phyloP scores from a whole-genome alignment of 2,797 vertebrate species.

The Alfaro cultratus region DNA sequence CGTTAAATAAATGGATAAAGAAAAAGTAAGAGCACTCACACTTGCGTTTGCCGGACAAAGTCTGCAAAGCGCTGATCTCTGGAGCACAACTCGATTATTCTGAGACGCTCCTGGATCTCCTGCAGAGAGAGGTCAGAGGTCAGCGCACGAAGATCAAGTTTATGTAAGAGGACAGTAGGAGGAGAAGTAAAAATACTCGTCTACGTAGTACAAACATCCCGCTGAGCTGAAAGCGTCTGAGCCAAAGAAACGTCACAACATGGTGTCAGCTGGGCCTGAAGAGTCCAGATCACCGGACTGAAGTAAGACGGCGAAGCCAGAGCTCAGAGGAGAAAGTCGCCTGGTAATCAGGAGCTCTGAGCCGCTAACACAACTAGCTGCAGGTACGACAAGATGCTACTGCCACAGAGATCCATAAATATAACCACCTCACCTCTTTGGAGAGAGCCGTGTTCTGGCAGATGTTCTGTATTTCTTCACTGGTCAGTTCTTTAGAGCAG shows the following conservation, averaged over 20 bases:
- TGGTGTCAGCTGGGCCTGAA: background rate
- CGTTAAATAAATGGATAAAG: background rate
- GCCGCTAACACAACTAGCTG: background rate
- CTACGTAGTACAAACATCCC: slow-evolving; percentile 14
- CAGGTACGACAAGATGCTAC: background rate
- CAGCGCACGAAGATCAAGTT: slow-evolving; percentile 17
- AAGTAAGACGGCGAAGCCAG: background rate
- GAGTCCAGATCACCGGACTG: background rate
- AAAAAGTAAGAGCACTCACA: slow-evolving; percentile 80
- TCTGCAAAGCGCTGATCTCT: slow-evolving; percentile 89
- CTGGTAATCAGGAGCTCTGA: background rate
- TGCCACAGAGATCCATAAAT: background rate
- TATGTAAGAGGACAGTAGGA: slow-evolving; percentile 16
- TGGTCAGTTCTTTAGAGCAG: slow-evolving; percentile 79
- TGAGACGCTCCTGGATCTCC: slow-evolving; percentile 92
- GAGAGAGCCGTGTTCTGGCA: slow-evolving; percentile 86
- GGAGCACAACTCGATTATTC: slow-evolving; percentile 87
- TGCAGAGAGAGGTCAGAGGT: slow-evolving; percentile 61
- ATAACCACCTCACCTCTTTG: slow-evolving; percentile 66
- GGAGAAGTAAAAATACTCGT: slow-evolving; percentile 29
- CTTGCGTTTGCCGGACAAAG: slow-evolving; percentile 89
- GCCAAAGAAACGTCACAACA: slow-evolving; percentile 36
- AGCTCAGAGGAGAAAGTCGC: slow-evolving; percentile 10
- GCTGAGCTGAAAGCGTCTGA: slow-evolving; percentile 28
- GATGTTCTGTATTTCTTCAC: slow-evolving; percentile 84